Conservation (phyloP, 2,888 invertebrate genomes). For the Deilephila elpenor region DNA sequence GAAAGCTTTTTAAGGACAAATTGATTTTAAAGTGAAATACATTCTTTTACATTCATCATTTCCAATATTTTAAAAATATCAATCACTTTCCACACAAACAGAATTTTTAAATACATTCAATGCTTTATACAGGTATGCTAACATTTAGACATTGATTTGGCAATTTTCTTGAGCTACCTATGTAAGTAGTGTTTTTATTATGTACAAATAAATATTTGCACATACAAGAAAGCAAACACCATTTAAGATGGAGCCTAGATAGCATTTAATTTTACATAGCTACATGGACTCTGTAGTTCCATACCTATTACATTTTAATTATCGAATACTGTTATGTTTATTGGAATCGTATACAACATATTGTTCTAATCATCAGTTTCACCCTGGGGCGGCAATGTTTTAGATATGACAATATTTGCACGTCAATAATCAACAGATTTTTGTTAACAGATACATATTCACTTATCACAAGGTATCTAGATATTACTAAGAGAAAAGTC, state of each 20-base stretch:
- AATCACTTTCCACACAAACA: not conserved
- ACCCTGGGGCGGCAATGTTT: not conserved
- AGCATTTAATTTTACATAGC: not conserved
- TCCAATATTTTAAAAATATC: not conserved
- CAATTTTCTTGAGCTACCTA: constrained; percentile 74
- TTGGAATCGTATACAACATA: constrained; percentile 10
- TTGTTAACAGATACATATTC: constrained; percentile 41
- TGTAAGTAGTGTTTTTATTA: constrained; percentile 40
- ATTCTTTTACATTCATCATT: constrained; percentile 8
- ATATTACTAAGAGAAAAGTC: constrained; percentile 50
- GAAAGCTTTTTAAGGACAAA: constrained; percentile 5
- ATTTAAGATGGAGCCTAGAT: not conserved
- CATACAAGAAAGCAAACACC: constrained; percentile 3
- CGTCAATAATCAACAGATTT: not conserved
- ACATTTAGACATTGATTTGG: constrained; percentile 72
- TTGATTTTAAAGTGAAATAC: not conserved
- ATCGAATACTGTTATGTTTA: constrained; percentile 9
- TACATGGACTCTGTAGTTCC: not conserved
- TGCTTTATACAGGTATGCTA: constrained; percentile 39
- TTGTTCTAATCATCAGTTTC: not conserved
- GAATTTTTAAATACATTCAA: not conserved
- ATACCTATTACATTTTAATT: not conserved
- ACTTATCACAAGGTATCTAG: constrained; percentile 47
- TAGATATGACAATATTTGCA: not conserved
- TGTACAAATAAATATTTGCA: constrained; percentile 36